Base-by-base conservation (phyloP, 1,140 invertebrate genomes). In the Akabosia matsudoensis region DNA sequence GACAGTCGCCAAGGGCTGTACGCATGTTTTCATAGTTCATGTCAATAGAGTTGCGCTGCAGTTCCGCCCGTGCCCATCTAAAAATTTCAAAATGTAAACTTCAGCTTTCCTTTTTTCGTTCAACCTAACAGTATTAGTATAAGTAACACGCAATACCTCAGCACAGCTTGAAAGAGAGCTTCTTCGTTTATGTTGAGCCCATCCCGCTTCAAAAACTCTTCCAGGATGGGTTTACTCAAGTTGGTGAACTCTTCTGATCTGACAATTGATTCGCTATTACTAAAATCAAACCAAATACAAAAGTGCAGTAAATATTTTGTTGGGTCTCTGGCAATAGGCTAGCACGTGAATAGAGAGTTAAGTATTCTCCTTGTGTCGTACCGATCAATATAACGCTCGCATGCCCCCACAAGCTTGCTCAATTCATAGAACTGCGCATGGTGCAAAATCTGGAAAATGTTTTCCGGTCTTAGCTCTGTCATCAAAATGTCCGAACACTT, bases 331-430 rank as follows among this genome's bases (percentile, higher is more conserved):
- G n/a, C n/a, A n/a, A n/a, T n/a, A n/a, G n/a, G n/a, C n/a, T n/a
- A n/a, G n/a, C n/a, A n/a, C n/a, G n/a, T n/a, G n/a, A n/a, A n/a
- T n/a, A n/a, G n/a, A n/a, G n/a, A n/a, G n/a, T n/a, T n/a, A n/a
- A n/a, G n/a, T n/a, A n/a, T n/a, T n/a, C n/a, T n/a, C n/a, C n/a
- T n/a, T n/a, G n/a, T n/a, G n/a, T n/a, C n/a, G n/a, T 73, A 76
- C 75, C 75, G 72, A 16, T 76, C 75, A 73, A 76, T 76, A n/a
- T 72, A 76, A 1, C 75, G 75, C 18, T 71, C 10, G 30, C 75
- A 76, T 33, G 75, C 75, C 18, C 75, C 70, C 26, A 61, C 75
- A 10, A 76, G 33, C 73, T 76, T 76, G 3, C 3, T 34, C 33
- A 72, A 28, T 45, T 72, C 7, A 28, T 22, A 72, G 24, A 72